Conservation (phyloP, 1,140 invertebrate genomes). For the Rhizoglyphus robini region DNA sequence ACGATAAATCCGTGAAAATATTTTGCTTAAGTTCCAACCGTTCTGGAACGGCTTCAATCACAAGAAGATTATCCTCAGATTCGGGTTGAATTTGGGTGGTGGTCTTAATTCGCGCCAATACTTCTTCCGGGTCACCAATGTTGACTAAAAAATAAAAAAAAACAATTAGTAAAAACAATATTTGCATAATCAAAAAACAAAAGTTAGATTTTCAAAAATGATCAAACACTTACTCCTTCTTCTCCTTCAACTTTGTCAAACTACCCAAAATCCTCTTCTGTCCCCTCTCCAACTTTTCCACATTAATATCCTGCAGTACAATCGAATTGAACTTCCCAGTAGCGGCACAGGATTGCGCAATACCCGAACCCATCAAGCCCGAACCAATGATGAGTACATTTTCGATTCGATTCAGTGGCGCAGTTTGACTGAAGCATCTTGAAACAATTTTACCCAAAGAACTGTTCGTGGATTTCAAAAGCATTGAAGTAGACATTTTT, state of each 20-base stretch:
- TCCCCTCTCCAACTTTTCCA: constrained; percentile 53
- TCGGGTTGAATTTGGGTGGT: constrained; percentile 25
- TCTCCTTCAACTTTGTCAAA: constrained; percentile 59
- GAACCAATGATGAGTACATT: constrained; percentile 70
- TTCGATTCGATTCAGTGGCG: constrained; percentile 50
- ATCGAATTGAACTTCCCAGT: constrained; percentile 22
- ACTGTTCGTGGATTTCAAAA: too few species aligned
- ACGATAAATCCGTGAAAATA: constrained; percentile 50
- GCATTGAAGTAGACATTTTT: too few species aligned
- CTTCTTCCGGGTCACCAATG: background rate
- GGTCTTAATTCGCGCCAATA: constrained; percentile 6
- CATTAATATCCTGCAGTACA: constrained; percentile 49
- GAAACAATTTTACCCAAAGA: too few species aligned
- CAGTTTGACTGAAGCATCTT: background rate
- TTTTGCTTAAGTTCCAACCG: constrained; percentile 64
- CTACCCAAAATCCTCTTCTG: constrained; percentile 50
- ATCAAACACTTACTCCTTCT: constrained; percentile 36
- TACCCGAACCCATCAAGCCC: constrained; percentile 50
- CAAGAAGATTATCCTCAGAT: constrained; percentile 54
- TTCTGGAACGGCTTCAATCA: constrained; percentile 76
- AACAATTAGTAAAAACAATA: too few species aligned
- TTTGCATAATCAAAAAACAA: too few species aligned
- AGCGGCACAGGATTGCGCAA: constrained; percentile 47
- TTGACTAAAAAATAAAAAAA: too few species aligned
- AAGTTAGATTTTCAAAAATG: too few species aligned